Evolutionary conservation across 2,797 vertebrate genomes (phyloP).

Genomic region (Rhinichthys osculus): DNA sequence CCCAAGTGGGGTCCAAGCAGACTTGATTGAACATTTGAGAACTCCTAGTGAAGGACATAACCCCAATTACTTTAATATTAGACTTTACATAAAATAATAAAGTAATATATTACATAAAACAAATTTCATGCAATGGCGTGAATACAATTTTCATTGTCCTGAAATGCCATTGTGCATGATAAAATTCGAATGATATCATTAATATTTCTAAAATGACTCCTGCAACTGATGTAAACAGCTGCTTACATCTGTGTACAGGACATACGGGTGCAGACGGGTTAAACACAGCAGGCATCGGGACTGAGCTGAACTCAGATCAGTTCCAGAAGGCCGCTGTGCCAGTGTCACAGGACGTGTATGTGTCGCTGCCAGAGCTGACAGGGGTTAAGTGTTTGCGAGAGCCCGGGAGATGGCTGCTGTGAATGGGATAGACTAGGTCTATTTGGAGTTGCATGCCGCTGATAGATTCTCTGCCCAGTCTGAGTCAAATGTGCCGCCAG

Average conservation of each 20-base stretch:
- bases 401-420: slow-evolving; percentile 41
- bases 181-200: neutral
- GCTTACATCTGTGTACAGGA: neutral
- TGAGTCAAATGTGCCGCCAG: slow-evolving; percentile 63
- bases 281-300: neutral
- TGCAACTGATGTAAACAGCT: slow-evolving; percentile 8
- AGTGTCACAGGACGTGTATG: slow-evolving; percentile 24
- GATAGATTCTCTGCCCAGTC: slow-evolving; percentile 52
- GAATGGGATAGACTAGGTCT: slow-evolving; percentile 22
- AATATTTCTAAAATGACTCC: neutral
- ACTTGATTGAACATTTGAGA: neutral
- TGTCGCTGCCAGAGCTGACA: slow-evolving; percentile 28
- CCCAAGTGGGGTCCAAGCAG: neutral
- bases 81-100: neutral
- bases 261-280: neutral
- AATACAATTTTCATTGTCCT: neutral
- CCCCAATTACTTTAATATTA: neutral
- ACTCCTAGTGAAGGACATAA: too few species aligned
- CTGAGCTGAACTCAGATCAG: slow-evolving; percentile 22
- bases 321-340: neutral
- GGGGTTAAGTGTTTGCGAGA: slow-evolving; percentile 47
- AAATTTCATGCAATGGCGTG: neutral
- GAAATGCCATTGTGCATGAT: neutral
- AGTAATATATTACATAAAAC: neutral
- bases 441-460: slow-evolving; percentile 27